Evolutionary conservation across 2,888 invertebrate genomes (phyloP), one percentile per base, ranked within the genome.

Genomic region (Cephus pulcher): DNA sequence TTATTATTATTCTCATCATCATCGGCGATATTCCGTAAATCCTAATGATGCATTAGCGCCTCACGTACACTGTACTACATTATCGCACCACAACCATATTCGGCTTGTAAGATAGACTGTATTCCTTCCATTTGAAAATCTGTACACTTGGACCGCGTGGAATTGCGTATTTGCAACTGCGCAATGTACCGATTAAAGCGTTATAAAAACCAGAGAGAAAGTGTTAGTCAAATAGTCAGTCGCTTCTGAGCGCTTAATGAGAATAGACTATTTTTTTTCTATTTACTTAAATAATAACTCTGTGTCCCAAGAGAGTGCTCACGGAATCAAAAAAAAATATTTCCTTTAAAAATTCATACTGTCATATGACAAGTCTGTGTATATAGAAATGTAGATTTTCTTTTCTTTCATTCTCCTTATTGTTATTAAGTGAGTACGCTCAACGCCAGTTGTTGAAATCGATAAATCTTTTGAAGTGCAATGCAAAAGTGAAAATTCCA

Each of bases 91-190:
- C 34, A 68, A 85, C 83, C 23, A 56, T 86, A 86, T 80, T 86
- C 84, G 88, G 86, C 86, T 87, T 88, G 88, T 89, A 89, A 87
- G 83, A 88, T 89, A 90, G 88, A 87, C 84, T 85, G 84, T 87
- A 88, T 87, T 89, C 87, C 88, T 90, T 89, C 89, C 86, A 89
- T 84, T 80, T 56, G 40, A 56, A 9, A 23, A 56, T 56, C 40
- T 56, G 40, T 56, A 56, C 35, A 34, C 15, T 4, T 56, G 40
- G 40, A 56, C 40, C 40, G 0, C 23, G 40, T 15, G 40, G 40
- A 9, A 56, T 56, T 9, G 23, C 40, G 9, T 15, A 56, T 56
- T 56, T 23, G 40, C 40, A 56, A 56, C 23, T 56, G 40, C 23
- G 4, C 40, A 23, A 56, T 56, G 40, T 56, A 56, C 23, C 40